phyloP scores from a whole-genome alignment of 2,888 invertebrate genomes.

The Poecilus cupreus region DNA sequence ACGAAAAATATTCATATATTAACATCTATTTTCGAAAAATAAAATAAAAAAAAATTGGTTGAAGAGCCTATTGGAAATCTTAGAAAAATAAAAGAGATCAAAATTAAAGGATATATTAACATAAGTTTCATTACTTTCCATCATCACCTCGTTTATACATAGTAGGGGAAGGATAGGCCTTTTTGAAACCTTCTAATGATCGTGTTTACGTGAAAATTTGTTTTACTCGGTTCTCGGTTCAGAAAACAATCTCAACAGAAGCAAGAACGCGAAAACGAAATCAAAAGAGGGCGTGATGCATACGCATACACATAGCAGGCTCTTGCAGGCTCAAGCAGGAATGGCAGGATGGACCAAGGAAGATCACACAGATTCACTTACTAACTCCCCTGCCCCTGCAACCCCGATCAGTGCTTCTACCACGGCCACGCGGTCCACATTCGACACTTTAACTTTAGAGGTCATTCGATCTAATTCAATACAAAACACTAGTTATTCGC shows the following conservation, averaged over 20 bases:
- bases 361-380: slow-evolving; percentile 67
- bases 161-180: not conserved
- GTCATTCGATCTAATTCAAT: slow-evolving; percentile 23
- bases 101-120: not conserved
- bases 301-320: slow-evolving; percentile 63
- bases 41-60: too few species aligned
- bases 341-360: slow-evolving; percentile 71
- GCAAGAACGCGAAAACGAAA: slow-evolving; percentile 63
- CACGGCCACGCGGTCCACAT: slow-evolving; percentile 63
- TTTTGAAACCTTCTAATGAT: slow-evolving; percentile 5
- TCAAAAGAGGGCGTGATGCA: slow-evolving; percentile 67
- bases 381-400: slow-evolving; percentile 69
- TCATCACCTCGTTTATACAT: not conserved
- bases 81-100: not conserved
- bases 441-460: slow-evolving; percentile 48
- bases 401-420: slow-evolving; percentile 65
- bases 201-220: slow-evolving; percentile 13
- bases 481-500: not conserved
- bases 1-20: too few species aligned
- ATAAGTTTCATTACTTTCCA: slow-evolving; percentile 13
- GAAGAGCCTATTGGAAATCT: not conserved
- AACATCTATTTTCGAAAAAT: too few species aligned
- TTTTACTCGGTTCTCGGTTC: slow-evolving; percentile 65
- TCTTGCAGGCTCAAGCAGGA: slow-evolving; percentile 64
- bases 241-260: slow-evolving; percentile 71